Conservation (phyloP, 2,797 vertebrate species). For the Pipistrellus kuhlii region DNA sequence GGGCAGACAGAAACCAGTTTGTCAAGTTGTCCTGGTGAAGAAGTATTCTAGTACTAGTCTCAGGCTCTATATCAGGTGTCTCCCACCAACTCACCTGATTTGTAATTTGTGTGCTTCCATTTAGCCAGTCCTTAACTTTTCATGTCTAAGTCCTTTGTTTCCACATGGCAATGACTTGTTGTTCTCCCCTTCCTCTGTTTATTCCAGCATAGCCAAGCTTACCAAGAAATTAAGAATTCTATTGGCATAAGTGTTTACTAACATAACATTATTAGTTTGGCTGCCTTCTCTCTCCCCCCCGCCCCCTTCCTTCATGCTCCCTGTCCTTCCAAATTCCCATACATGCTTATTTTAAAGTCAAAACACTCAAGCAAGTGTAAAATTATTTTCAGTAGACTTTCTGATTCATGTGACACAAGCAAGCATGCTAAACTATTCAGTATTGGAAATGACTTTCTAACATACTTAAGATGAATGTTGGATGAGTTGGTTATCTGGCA, state of each 20-base stretch:
- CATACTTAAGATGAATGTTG: conserved; percentile 20
- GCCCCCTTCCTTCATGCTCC: neutral
- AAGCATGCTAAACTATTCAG: conserved; percentile 14
- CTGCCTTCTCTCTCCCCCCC: neutral
- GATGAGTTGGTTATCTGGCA: conserved; percentile 37
- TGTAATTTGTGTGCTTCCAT: neutral
- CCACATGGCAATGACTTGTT: neutral
- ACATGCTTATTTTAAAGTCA: conserved; percentile 49
- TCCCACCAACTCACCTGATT: neutral
- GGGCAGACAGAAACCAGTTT: conserved; percentile 69
- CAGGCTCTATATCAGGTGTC: neutral
- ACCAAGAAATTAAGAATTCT: neutral
- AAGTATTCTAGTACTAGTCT: neutral
- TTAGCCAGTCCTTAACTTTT: neutral
- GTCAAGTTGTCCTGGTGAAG: neutral
- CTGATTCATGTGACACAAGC: neutral
- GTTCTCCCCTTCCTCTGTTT: neutral
- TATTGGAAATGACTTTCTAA: conserved; percentile 25
- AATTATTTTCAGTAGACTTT: conserved; percentile 42
- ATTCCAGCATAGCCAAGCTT: neutral
- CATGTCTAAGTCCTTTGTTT: neutral
- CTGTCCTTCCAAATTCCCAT: neutral
- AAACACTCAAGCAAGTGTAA: neutral
- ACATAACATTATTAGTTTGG: neutral
- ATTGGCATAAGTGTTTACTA: neutral